Evolutionary conservation across 92 coral and sea anemone species (phyloP).

Genomic region (Phymanthus crucifer): DNA sequence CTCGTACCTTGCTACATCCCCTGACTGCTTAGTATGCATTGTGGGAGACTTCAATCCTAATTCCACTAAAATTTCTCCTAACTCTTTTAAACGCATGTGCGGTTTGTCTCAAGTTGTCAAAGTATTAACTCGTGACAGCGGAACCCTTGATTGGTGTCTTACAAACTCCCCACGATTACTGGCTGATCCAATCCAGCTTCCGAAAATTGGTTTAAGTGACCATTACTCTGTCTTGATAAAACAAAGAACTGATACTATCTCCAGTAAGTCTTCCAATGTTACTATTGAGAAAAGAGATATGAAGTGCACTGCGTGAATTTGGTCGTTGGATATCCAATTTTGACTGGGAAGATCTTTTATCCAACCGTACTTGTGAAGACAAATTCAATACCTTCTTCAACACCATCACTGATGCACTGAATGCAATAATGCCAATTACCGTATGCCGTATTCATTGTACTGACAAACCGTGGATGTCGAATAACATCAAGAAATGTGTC

Average conservation of each 20-base stretch:
- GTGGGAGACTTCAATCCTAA: too few species aligned
- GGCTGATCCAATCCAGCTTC: background rate
- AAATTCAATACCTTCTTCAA: background rate
- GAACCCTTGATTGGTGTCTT: background rate
- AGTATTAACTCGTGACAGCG: background rate
- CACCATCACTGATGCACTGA: slow-evolving; percentile 25
- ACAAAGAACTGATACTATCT: background rate
- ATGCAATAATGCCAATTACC: slow-evolving; percentile 31
- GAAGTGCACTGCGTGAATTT: slow-evolving; percentile 4
- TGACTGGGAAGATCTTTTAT: slow-evolving; percentile 7
- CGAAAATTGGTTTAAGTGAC: background rate
- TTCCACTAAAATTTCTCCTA: too few species aligned
- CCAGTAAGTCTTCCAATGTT: slow-evolving; percentile 10
- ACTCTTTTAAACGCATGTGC: too few species aligned
- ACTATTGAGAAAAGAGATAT: slow-evolving; percentile 4
- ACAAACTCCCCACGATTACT: background rate
- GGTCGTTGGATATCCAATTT: background rate
- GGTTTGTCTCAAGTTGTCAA: background rate
- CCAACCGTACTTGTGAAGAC: slow-evolving; percentile 8
- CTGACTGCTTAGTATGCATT: too few species aligned
- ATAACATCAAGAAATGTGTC: slow-evolving; percentile 20
- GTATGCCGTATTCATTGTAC: slow-evolving; percentile 32
- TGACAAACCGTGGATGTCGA: slow-evolving; percentile 56
- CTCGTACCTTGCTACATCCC: too few species aligned
- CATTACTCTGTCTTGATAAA: background rate